Percentiles rank a stretch among this genome's conserved stretches.
These are phyloP conservation scores for Neomorphus geoffroyi DNA, from an alignment of 2,797 vertebrate species.

Conservation along the genomic window DNA sequence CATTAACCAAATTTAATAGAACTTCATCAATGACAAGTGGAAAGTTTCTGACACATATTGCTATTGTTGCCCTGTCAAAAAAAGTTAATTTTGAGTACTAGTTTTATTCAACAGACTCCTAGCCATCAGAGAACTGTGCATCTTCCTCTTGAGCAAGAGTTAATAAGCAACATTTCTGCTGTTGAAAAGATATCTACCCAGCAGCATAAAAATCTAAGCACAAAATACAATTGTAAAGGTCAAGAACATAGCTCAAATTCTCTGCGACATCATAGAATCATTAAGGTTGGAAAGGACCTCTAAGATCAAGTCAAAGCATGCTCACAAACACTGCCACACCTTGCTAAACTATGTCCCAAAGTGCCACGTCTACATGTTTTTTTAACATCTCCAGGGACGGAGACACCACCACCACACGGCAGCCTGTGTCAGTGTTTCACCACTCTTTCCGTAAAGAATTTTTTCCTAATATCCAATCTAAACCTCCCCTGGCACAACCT, in stretches of 20 bases:
- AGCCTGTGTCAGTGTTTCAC: too few species aligned
- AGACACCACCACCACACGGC: too few species aligned
- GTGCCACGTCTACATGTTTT: too few species aligned
- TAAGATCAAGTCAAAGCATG: too few species aligned
- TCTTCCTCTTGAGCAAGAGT: neutral
- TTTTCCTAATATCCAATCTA: too few species aligned
- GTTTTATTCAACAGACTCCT: neutral
- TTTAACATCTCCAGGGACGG: too few species aligned
- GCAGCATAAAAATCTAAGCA: neutral
- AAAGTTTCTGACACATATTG: neutral
- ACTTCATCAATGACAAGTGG: neutral
- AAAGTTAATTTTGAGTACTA: neutral
- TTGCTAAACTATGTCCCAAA: too few species aligned
- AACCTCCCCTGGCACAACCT: too few species aligned
- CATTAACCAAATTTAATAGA: neutral
- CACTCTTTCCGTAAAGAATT: too few species aligned
- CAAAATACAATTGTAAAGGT: neutral
- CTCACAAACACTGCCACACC: too few species aligned
- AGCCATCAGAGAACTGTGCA: neutral
- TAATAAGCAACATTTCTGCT: neutral
- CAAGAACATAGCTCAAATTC: neutral
- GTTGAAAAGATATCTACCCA: neutral
- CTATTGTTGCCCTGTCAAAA: fast-evolving
- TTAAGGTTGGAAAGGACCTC: too few species aligned
- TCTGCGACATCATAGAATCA: neutral